Evolutionary conservation across 2,888 invertebrate genomes (phyloP), one percentile per base, ranked within the genome.

Genomic region (Rhagophthalmus giganteus): DNA sequence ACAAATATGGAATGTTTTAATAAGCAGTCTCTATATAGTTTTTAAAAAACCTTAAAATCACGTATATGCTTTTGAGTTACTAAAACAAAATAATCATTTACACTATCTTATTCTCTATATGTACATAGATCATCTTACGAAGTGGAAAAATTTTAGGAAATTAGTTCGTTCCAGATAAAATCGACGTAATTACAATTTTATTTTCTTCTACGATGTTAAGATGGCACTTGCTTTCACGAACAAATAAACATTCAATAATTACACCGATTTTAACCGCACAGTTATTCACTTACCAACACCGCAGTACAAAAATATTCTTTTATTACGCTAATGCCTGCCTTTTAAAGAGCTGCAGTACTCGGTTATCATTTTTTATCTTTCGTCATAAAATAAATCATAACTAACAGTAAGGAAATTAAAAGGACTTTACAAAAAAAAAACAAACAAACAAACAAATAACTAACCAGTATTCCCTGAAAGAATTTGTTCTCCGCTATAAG

Each of bases 61-160:
- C 39, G 39, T 44, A 41, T 35, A 49, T 20, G 37, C 10, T 31
- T 38, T 35, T 26, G 42, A 44, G n/a, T 8, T 37, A 30, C 9
- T 37, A 20, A 37, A 37, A 10, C 2, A 12, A n/a, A 5, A 44
- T 26, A 51, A 52, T 55, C 55, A 51, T 55, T 53, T 62, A 65
- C 47, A 49, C 47, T 64, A 59, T 61, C 66, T 45, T 64, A 64
- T n/a, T n/a, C 53, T 50, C 65, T 67, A 69, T 69, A 69, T 70
- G 64, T 70, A 70, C 69, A 70, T 57, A 59, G 54, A 41, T 58
- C 57, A 59, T 60, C 59, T 62, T 67, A 66, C 61, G 64, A 38
- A 59, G 61, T 62, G 61, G 58, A 59, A 59, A 58, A 58, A 45
- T 44, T 47, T 35, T 34, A 12, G 39, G 25, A 27, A 44, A 37